Percentiles rank a stretch among this genome's conserved stretches.
These are phyloP conservation scores for Drepana arcuata DNA, from an alignment of 1,140 invertebrate species.

Conservation along the genomic window DNA sequence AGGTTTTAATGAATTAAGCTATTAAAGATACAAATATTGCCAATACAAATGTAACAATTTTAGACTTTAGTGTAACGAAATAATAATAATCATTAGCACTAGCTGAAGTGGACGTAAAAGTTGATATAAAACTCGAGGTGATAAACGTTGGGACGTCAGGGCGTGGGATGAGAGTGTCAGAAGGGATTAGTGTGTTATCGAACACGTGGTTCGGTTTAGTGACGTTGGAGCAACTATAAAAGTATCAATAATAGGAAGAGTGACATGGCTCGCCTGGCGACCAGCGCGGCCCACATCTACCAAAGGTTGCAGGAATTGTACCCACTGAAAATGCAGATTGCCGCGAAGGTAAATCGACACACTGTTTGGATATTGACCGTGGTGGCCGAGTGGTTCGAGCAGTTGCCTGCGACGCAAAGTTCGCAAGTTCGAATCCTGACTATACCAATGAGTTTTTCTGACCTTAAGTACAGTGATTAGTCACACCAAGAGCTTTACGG, in stretches of 20 bases:
- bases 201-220: conserved; percentile 5
- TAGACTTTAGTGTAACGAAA: conserved; percentile 6
- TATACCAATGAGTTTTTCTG: too few relatives aligned
- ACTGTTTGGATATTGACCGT: too few relatives aligned
- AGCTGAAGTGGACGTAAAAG: too few relatives aligned
- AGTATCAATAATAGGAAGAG: not conserved
- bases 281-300: conserved; percentile 44
- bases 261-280: conserved; percentile 44
- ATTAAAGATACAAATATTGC: not conserved
- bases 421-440: too few relatives aligned
- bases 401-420: too few relatives aligned
- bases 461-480: too few relatives aligned
- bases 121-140: too few relatives aligned
- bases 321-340: conserved; percentile 41
- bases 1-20: not conserved
- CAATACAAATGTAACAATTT: conserved; percentile 2
- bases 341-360: too few relatives aligned
- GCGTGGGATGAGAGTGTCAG: conserved; percentile 12
- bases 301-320: conserved; percentile 54
- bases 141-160: conserved; percentile 12
- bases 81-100: too few relatives aligned
- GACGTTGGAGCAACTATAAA: not conserved
- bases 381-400: too few relatives aligned
- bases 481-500: too few relatives aligned
- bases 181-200: conserved; percentile 17